Evolutionary conservation across 2,797 vertebrate genomes (phyloP).

Genomic region (Danio albolineatus): DNA sequence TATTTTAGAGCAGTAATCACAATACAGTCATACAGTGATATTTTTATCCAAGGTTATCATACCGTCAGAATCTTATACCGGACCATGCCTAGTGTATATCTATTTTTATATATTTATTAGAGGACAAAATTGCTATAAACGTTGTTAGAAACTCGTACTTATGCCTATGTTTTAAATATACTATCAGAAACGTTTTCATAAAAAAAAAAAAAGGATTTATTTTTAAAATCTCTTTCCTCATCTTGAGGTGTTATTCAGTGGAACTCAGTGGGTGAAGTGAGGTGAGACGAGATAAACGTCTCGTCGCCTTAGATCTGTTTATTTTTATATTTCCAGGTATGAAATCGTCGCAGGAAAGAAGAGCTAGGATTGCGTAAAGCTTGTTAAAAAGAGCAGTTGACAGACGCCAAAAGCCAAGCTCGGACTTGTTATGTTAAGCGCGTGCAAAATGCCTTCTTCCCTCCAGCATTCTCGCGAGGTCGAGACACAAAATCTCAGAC

Average conservation of each 20-base stretch:
- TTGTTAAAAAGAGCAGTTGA: conserved; percentile 65
- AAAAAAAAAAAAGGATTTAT: no score
- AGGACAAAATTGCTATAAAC: no score
- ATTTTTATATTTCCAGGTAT: not conserved
- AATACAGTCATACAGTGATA: no score
- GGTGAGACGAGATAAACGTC: not conserved
- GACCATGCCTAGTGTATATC: no score
- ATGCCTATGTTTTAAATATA: not conserved
- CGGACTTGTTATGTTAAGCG: conserved; percentile 79
- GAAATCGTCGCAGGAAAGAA: not conserved
- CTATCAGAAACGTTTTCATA: not conserved
- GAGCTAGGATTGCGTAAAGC: conserved; percentile 65
- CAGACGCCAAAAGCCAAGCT: conserved; percentile 76
- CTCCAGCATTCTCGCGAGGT: conserved; percentile 68
- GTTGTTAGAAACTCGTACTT: no score
- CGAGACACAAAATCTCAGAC: conserved; percentile 48
- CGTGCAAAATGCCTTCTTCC: conserved; percentile 67
- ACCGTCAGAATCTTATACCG: no score
- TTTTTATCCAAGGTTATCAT: no score
- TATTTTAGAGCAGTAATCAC: no score
- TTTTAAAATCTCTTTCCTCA: not conserved
- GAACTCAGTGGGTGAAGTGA: not conserved
- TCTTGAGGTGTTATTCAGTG: not conserved
- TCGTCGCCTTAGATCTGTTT: not conserved
- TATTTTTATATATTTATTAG: not conserved